Percentiles rank a stretch among this genome's conserved stretches.
Conservation (phyloP, 2,888 invertebrate species). For the Acronicta leporina region DNA sequence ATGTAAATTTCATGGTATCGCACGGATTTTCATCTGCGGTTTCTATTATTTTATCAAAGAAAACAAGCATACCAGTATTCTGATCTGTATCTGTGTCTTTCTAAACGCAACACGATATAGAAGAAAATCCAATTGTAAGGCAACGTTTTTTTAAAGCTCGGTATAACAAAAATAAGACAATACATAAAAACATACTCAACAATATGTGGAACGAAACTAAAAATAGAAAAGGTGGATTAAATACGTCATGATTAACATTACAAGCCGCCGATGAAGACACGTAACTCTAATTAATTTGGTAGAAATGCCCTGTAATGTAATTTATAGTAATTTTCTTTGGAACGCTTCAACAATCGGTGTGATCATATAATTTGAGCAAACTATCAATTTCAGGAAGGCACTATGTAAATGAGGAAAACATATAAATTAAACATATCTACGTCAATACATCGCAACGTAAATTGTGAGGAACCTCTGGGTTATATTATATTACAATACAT, state of each 20-base stretch:
- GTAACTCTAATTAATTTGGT: conserved; percentile 44
- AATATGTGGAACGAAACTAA: conserved; percentile 24
- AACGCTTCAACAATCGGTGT: conserved; percentile 29
- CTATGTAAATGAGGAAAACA: conserved; percentile 41
- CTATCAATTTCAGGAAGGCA: conserved; percentile 39
- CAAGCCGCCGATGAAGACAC: conserved; percentile 36
- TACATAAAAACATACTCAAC: background rate
- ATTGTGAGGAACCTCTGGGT: conserved; percentile 7
- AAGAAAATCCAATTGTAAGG: too few relatives aligned
- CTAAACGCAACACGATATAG: too few relatives aligned
- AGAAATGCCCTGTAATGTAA: conserved; percentile 26
- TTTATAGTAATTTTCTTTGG: conserved; percentile 36
- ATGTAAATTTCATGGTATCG: too few relatives aligned
- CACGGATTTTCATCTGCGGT: too few relatives aligned
- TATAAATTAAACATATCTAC: conserved; percentile 18
- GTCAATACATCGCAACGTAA: conserved; percentile 13
- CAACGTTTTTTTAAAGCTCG: too few relatives aligned
- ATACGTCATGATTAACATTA: conserved; percentile 43
- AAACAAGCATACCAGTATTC: too few relatives aligned
- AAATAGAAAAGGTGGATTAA: conserved; percentile 34
- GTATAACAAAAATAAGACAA: too few relatives aligned
- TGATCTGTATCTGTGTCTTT: too few relatives aligned
- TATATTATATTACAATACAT: too few relatives aligned
- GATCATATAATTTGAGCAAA: conserved; percentile 43
- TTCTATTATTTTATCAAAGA: too few relatives aligned